Evolutionary conservation across 2,888 invertebrate species (phyloP).

Genomic region (Eupithecia abbreviata): DNA sequence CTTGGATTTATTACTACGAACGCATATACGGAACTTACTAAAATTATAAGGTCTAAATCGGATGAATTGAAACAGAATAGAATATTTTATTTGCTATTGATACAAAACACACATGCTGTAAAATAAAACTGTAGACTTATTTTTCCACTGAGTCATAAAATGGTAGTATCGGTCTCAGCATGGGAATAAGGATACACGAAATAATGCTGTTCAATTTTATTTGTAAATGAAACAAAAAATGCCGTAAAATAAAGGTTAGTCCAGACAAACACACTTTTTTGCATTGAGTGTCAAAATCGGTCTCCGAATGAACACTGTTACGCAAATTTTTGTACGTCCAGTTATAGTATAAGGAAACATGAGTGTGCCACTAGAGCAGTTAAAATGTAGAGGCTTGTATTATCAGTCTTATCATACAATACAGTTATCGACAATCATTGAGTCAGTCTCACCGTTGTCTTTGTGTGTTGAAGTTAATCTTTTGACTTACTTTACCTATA

Average conservation of each 20-base stretch:
- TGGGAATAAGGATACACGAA: too few relatives aligned
- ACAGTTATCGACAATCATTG: constrained; percentile 16
- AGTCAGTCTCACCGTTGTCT: constrained; percentile 18
- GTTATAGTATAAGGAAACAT: background rate
- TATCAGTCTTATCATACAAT: constrained; percentile 22
- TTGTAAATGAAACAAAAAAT: too few relatives aligned
- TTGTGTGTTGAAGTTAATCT: constrained; percentile 15
- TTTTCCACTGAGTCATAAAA: too few relatives aligned
- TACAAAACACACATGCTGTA: too few relatives aligned
- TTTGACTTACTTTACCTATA: background rate
- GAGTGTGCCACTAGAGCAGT: background rate
- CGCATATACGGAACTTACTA: background rate
- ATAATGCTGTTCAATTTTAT: too few relatives aligned
- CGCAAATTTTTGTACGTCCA: background rate
- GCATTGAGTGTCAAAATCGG: too few relatives aligned
- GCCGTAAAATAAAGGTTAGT: too few relatives aligned
- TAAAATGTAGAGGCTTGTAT: background rate
- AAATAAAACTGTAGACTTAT: too few relatives aligned
- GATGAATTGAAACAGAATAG: background rate
- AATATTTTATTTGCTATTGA: too few relatives aligned
- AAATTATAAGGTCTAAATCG: background rate
- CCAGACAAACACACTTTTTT: too few relatives aligned
- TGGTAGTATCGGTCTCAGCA: too few relatives aligned
- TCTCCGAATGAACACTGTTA: background rate
- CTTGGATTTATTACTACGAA: background rate